phyloP scores from a whole-genome alignment of 2,113 vertebrate species.

The Spermophilus dauricus region DNA sequence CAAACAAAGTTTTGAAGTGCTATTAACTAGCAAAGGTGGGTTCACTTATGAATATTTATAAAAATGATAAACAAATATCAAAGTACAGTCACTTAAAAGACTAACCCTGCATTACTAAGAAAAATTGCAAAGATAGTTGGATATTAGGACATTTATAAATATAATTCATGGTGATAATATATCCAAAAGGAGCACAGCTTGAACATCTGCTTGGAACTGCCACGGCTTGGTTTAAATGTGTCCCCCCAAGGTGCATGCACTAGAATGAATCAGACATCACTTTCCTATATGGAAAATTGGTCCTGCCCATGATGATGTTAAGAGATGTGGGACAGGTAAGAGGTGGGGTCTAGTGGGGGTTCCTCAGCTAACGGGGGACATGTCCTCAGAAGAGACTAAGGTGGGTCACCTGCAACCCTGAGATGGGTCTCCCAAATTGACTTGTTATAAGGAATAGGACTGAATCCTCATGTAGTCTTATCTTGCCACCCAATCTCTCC shows the following conservation, averaged over 20 bases:
- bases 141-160: background rate
- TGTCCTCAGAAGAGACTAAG: background rate
- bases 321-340: background rate
- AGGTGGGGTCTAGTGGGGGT: background rate
- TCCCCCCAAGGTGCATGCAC: no score
- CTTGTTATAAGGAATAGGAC: no score
- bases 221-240: no score
- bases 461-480: background rate
- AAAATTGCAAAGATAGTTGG: background rate
- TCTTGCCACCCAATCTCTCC: background rate
- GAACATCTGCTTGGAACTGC: no score
- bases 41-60: background rate
- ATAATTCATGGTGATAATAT: background rate
- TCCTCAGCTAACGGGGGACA: background rate
- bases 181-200: no score
- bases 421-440: background rate
- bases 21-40: background rate
- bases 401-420: background rate
- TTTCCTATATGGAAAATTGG: no score
- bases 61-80: background rate
- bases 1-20: background rate
- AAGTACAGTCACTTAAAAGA: background rate
- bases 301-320: background rate
- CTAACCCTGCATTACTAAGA: background rate
- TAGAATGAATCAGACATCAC: no score